phyloP scores from a whole-genome alignment of 2,797 vertebrate species.

The Carduelis carduelis region DNA sequence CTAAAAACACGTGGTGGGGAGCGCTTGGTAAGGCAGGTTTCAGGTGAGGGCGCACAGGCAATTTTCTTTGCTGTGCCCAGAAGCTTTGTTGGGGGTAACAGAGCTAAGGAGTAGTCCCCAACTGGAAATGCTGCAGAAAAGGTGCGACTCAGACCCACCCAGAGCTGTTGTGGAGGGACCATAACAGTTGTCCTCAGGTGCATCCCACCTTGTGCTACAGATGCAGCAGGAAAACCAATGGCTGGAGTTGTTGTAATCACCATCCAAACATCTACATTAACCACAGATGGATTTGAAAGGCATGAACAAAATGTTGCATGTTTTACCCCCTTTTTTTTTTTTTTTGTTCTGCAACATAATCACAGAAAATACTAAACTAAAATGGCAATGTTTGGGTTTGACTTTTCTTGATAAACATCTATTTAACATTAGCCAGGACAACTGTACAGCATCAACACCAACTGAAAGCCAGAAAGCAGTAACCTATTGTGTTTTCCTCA shows the following conservation, averaged over 20 bases:
- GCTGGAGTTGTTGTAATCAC: neutral
- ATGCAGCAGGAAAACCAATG: accelerated
- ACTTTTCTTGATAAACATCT: neutral
- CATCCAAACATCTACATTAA: neutral
- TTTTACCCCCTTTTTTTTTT: neutral
- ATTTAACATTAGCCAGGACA: neutral
- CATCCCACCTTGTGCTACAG: neutral
- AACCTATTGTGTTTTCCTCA: neutral
- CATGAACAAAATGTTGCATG: neutral
- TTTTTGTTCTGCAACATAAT: neutral
- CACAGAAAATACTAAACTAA: neutral
- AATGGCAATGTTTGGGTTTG: neutral
- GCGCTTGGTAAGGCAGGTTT: accelerated
- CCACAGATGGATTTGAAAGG: neutral
- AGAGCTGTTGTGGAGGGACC: neutral
- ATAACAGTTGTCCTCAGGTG: accelerated
- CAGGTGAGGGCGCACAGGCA: neutral
- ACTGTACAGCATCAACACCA: neutral
- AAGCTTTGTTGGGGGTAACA: neutral
- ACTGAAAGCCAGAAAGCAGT: neutral
- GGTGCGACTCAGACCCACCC: neutral
- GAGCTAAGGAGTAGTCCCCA: neutral
- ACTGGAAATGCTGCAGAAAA: neutral
- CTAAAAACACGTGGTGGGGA: neutral
- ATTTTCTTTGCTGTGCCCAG: neutral